Evolutionary conservation across 2,797 vertebrate species (phyloP).

Genomic region (Echiichthys vipera): DNA sequence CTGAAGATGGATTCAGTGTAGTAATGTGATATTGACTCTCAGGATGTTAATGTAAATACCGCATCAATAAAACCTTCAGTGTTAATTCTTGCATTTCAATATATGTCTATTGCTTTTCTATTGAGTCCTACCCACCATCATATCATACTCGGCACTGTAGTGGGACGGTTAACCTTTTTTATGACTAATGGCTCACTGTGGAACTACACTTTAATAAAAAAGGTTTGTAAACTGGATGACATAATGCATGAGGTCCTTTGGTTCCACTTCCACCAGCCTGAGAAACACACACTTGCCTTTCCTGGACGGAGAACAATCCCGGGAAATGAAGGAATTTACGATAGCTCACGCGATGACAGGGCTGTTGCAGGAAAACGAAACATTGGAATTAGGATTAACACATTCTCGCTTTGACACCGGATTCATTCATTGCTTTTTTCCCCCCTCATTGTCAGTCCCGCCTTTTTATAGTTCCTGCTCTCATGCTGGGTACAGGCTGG

Average conservation of each 20-base stretch:
- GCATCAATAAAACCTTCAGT: constrained; percentile 34
- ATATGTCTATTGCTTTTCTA: constrained; percentile 24
- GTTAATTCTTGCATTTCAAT: constrained; percentile 20
- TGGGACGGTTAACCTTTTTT: constrained; percentile 31
- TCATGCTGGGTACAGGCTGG: constrained; percentile 9
- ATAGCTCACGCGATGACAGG: constrained; percentile 53
- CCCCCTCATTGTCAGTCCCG: neutral
- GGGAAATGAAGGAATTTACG: constrained; percentile 73
- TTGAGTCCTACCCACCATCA: neutral
- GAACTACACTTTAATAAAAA: constrained; percentile 27
- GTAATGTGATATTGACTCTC: constrained; percentile 1
- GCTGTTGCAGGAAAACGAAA: constrained; percentile 20
- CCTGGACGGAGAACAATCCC: constrained; percentile 76
- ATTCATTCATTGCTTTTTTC: neutral
- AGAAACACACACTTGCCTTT: constrained; percentile 67
- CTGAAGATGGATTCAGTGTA: neutral
- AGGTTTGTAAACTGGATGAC: constrained; percentile 54
- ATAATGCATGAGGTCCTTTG: constrained; percentile 46
- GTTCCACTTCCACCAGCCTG: constrained; percentile 59
- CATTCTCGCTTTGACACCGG: constrained; percentile 22
- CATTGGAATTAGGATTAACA: constrained; percentile 22
- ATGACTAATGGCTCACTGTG: constrained; percentile 44
- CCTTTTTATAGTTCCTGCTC: constrained; percentile 20
- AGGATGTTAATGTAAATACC: neutral
- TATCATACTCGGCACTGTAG: neutral